phyloP scores from a whole-genome alignment of 1,140 invertebrate species.

The Calliopsis andreniformis region DNA sequence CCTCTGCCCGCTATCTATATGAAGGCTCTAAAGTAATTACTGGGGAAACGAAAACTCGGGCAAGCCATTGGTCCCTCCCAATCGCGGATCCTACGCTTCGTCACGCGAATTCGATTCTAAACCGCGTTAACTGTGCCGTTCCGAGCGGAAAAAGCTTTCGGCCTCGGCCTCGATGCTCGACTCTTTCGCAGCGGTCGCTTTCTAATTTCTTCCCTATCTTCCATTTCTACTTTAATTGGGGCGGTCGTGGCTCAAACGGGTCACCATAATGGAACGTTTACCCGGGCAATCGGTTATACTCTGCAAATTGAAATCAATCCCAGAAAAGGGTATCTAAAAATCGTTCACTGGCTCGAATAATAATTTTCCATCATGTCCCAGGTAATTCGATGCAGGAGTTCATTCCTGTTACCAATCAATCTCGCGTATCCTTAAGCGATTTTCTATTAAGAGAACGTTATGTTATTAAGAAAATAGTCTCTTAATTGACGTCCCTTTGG shows the following conservation, averaged over 20 bases:
- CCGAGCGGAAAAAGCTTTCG: conserved; percentile 8
- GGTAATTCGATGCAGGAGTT: too few species aligned
- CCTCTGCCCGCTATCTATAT: neutral
- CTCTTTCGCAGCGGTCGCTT: conserved; percentile 30
- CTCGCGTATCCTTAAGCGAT: too few species aligned
- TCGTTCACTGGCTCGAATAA: too few species aligned
- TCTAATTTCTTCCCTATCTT: conserved; percentile 25
- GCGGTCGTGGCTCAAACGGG: neutral
- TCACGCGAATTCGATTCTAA: conserved; percentile 24
- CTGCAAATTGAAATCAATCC: neutral
- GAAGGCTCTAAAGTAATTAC: conserved; percentile 37
- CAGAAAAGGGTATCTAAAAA: conserved; percentile 6
- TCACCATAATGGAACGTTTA: too few species aligned
- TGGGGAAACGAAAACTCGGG: conserved; percentile 39
- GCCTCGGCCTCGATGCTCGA: neutral
- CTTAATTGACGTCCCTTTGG: too few species aligned
- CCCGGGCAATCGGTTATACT: too few species aligned
- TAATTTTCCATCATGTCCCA: too few species aligned
- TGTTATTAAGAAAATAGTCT: too few species aligned
- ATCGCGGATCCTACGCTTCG: conserved; percentile 11
- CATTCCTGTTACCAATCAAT: too few species aligned
- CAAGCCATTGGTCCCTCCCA: conserved; percentile 13
- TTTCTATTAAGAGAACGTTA: too few species aligned
- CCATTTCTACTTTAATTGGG: neutral
- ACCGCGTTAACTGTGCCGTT: conserved; percentile 13